Base-by-base conservation (phyloP, 2,888 invertebrate genomes). In the Polymixis lichenea region DNA sequence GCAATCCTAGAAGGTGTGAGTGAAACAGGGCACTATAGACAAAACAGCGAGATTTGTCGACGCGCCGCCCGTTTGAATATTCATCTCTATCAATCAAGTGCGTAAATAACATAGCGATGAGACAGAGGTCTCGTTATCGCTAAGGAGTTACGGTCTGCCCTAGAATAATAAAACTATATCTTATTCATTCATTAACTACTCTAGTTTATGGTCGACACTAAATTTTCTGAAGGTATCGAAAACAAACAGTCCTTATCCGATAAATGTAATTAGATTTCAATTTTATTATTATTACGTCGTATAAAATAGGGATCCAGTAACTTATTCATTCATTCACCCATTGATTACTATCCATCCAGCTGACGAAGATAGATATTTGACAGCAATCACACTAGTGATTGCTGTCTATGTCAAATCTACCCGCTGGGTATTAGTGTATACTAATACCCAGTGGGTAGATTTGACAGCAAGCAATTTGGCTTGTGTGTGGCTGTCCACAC, bases 61-160 rank as follows among this genome's bases (percentile, higher is more conserved):
- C 90, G 90, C 82, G 90, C 82, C 88, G 89, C 86, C 88, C 83
- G 88, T 87, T 90, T 91, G 91, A 93, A 94, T 94, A 95, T 94
- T 94, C 92, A 94, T 94, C 92, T 91, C 90, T 92, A 94, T 95
- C 94, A 94, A 95, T 94, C 95, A 94, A 91, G 89, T 86, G 90
- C 90, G 91, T 93, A 93, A 94, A 94, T 92, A 93, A 90, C 91
- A 88, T 87, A 84, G 89, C 90, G 89, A 91, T 91, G 91, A 91
- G 92, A 90, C 91, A 90, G 90, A 90, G 87, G 86, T 87, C 90
- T 90, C 90, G 91, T 90, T 92, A 92, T 92, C 91, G 83, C 90
- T 86, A 88, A 91, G 88, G 88, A 93, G 89, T 91, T 91, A 92
- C 89, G 91, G 84, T 85, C 87, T 87, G 79, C 77, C 83, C 82